Evolutionary conservation across 2,113 vertebrate species (phyloP).

Genomic region (Cisticola juncidis): DNA sequence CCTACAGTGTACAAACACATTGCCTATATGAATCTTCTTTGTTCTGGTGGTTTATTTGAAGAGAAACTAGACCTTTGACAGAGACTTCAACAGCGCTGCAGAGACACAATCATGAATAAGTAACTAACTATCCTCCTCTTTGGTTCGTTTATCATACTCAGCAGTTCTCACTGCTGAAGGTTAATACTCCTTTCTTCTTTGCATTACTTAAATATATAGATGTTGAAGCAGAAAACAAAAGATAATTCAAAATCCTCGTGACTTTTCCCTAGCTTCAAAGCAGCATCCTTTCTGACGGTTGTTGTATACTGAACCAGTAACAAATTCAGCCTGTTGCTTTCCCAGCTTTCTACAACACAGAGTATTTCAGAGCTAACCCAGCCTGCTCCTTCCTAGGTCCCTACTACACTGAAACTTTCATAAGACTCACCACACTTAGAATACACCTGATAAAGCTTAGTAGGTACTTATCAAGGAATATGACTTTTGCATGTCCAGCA

Average conservation of each 20-base stretch:
- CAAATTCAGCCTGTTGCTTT: neutral
- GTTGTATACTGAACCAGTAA: neutral
- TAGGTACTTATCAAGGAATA: neutral
- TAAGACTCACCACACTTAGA: neutral
- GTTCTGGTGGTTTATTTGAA: neutral
- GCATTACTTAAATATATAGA: neutral
- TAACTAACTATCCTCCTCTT: neutral
- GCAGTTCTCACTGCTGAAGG: neutral
- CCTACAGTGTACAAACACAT: neutral
- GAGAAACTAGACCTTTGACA: neutral
- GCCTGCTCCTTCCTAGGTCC: neutral
- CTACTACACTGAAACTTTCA: neutral
- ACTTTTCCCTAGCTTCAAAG: neutral
- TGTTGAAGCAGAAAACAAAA: neutral
- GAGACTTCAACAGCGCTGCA: neutral
- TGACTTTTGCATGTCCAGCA: neutral
- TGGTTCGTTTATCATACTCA: neutral
- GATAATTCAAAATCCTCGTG: neutral
- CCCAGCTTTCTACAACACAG: neutral
- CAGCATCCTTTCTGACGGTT: neutral
- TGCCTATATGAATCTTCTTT: neutral
- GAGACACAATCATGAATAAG: neutral
- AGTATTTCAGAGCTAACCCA: neutral
- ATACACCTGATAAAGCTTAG: neutral
- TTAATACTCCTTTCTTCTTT: neutral